Evolutionary conservation across 2,797 vertebrate species (phyloP).

Genomic region (Echeneis naucrates): DNA sequence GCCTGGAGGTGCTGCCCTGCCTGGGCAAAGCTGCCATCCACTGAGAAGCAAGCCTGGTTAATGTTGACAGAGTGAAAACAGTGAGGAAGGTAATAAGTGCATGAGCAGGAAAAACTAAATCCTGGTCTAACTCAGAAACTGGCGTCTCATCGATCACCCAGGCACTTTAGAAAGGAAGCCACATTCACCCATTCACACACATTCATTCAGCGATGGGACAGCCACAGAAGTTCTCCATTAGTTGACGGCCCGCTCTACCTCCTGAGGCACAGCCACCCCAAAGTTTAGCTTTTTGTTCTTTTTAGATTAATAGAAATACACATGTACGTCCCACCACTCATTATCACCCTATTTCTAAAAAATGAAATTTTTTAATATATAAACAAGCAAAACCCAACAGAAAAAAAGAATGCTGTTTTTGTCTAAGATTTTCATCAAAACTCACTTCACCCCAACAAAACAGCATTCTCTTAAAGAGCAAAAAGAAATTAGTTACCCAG

Average conservation of each 20-base stretch:
- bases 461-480: conserved; percentile 46
- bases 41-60: conserved; percentile 89
- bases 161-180: too few species aligned
- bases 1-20: conserved; percentile 84
- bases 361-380: neutral
- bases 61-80: neutral
- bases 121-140: neutral
- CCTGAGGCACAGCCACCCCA: too few species aligned
- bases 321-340: neutral
- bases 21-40: conserved; percentile 77
- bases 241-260: too few species aligned
- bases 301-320: neutral
- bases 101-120: neutral
- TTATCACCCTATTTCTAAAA: neutral
- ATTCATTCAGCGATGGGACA: too few species aligned
- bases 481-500: too few species aligned
- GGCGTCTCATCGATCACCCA: too few species aligned
- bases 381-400: conserved; percentile 8
- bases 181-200: too few species aligned
- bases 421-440: neutral
- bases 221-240: too few species aligned
- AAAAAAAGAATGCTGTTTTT: conserved; percentile 31
- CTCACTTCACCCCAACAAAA: neutral
- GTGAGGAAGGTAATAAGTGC: neutral
- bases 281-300: neutral